Evolutionary conservation across 2,888 invertebrate genomes (phyloP).

Genomic region (Microdon myrmicae): DNA sequence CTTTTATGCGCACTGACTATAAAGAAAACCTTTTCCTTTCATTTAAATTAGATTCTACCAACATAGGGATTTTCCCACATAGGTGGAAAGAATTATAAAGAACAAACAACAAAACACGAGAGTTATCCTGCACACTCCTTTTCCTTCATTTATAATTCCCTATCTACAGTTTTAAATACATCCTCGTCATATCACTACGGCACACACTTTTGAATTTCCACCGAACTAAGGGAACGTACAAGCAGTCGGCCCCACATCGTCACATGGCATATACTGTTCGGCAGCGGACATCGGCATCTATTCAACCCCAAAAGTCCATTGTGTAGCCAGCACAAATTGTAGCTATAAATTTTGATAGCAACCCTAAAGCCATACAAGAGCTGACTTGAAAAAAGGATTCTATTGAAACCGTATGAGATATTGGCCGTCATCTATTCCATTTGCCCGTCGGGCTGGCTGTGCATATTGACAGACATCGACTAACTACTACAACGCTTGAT

Average conservation of each 20-base stretch:
- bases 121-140: no score
- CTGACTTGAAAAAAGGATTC: slow-evolving; percentile 29
- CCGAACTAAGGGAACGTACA: slow-evolving; percentile 18
- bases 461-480: slow-evolving; percentile 39
- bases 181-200: no score
- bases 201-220: slow-evolving; percentile 33
- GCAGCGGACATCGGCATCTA: slow-evolving; percentile 6
- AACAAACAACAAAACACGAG: no score
- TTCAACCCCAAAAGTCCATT: slow-evolving; percentile 26
- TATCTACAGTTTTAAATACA: no score
- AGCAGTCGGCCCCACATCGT: background rate
- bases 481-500: slow-evolving; percentile 36
- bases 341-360: slow-evolving; percentile 44
- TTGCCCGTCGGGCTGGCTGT: slow-evolving; percentile 6
- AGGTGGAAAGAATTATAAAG: no score
- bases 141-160: no score
- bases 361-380: slow-evolving; percentile 13
- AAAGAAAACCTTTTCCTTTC: no score
- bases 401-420: slow-evolving; percentile 50
- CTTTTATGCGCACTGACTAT: no score
- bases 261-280: no score
- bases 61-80: no score
- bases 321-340: slow-evolving; percentile 46
- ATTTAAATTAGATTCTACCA: no score
- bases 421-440: slow-evolving; percentile 50